Conservation (phyloP, 2,113 vertebrate species). For the Scomber colias region DNA sequence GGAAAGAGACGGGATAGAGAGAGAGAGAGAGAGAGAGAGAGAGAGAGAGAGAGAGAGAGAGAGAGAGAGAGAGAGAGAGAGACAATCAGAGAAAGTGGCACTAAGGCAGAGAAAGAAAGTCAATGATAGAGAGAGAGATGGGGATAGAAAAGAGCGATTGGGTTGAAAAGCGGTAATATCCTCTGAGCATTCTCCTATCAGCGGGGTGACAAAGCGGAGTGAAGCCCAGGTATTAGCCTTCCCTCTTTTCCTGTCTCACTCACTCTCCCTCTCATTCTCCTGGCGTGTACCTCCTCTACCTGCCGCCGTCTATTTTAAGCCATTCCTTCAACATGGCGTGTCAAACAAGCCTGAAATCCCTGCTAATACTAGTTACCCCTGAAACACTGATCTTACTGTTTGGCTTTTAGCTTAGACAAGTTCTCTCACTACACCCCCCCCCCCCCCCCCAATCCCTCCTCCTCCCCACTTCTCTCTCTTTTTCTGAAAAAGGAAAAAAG, state of each 20-base stretch:
- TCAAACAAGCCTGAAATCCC: slow-evolving; percentile 88
- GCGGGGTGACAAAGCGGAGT: slow-evolving; percentile 77
- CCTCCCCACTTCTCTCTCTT: not conserved
- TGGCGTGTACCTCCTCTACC: slow-evolving; percentile 64
- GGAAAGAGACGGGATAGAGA: slow-evolving; percentile 27
- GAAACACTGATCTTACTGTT: slow-evolving; percentile 86
- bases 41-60: slow-evolving; percentile 12
- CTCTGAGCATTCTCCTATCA: slow-evolving; percentile 80
- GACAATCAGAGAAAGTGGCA: slow-evolving; percentile 51
- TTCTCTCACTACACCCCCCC: slow-evolving; percentile 58
- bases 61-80: slow-evolving; percentile 11
- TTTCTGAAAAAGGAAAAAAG: slow-evolving; percentile 60
- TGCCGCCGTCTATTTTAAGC: slow-evolving; percentile 86
- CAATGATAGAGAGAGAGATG: slow-evolving; percentile 68
- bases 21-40: slow-evolving; percentile 23
- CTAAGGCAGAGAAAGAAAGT: slow-evolving; percentile 52
- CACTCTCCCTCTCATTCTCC: slow-evolving; percentile 51
- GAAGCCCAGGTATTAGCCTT: slow-evolving; percentile 85
- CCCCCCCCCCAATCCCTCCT: slow-evolving; percentile 10
- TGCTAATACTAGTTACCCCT: slow-evolving; percentile 87
- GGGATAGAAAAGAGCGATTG: slow-evolving; percentile 70
- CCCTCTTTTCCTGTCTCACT: slow-evolving; percentile 58
- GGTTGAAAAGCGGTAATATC: slow-evolving; percentile 82
- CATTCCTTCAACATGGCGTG: slow-evolving; percentile 79
- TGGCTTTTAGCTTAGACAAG: slow-evolving; percentile 84